A percentile compares a stretch with the other conserved stretches of the same genome.
Conservation (phyloP, 1,140 invertebrate genomes). For the Antheraea pernyi region DNA sequence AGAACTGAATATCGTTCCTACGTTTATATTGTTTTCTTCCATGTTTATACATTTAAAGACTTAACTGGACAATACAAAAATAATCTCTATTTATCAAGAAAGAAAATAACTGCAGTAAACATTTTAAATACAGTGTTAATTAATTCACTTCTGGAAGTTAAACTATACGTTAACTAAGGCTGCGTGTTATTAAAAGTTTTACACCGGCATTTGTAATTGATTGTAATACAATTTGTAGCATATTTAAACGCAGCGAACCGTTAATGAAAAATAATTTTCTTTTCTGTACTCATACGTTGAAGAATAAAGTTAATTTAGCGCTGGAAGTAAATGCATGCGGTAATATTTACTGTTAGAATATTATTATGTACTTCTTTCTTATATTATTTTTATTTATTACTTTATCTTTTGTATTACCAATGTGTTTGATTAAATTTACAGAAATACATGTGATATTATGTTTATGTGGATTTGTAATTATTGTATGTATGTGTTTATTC, state of each 20-base stretch:
- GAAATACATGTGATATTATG: too few relatives aligned
- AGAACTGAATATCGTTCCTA: too few relatives aligned
- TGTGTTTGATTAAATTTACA: too few relatives aligned
- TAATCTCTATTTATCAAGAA: too few relatives aligned
- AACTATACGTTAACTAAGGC: slow-evolving; percentile 14
- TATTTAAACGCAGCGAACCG: slow-evolving; percentile 57
- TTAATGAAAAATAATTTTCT: slow-evolving; percentile 74
- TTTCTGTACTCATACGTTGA: slow-evolving; percentile 58
- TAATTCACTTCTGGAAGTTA: not conserved
- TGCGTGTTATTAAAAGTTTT: slow-evolving; percentile 53
- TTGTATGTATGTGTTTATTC: too few relatives aligned
- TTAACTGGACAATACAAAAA: too few relatives aligned
- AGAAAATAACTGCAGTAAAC: not conserved
- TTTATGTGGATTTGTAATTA: too few relatives aligned
- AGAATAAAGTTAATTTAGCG: slow-evolving; percentile 31
- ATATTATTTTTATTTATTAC: not conserved
- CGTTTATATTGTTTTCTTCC: too few relatives aligned
- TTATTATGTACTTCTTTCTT: not conserved
- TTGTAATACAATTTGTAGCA: slow-evolving; percentile 64
- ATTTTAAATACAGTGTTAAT: not conserved
- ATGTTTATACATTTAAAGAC: too few relatives aligned
- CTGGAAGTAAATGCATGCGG: not conserved
- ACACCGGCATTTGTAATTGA: slow-evolving; percentile 55
- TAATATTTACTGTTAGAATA: not conserved
- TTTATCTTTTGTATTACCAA: too few relatives aligned